These are phyloP conservation scores for Myripristis murdjan DNA, from an alignment of 2,797 vertebrate species.

Conservation along the genomic window DNA sequence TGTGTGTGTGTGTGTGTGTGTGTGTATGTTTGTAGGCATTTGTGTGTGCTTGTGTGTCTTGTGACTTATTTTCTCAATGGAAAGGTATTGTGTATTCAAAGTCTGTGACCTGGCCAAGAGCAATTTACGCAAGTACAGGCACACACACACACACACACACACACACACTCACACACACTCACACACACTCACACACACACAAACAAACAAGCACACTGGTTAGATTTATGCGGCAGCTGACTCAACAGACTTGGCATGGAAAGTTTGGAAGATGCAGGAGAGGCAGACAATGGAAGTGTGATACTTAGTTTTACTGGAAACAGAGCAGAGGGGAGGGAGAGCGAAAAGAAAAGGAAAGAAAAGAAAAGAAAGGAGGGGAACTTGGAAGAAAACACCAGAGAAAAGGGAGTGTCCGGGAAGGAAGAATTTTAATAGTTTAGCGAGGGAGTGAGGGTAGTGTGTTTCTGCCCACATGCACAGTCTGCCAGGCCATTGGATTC, in stretches of 20 bases:
- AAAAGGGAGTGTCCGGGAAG: conserved; percentile 21
- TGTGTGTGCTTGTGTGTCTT: conserved; percentile 26
- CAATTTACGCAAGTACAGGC: no score
- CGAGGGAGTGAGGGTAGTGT: conserved; percentile 34
- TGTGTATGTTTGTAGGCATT: no score
- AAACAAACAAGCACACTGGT: no score
- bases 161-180: conserved; percentile 17
- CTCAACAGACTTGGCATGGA: conserved; percentile 61
- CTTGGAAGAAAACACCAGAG: conserved; percentile 14
- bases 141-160: not conserved
- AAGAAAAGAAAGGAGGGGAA: conserved; percentile 13
- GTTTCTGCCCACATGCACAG: conserved; percentile 29
- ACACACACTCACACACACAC: conserved; percentile 5
- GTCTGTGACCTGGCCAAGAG: conserved; percentile 45
- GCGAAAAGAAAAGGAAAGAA: conserved; percentile 1
- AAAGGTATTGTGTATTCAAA: conserved; percentile 50
- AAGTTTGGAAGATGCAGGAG: conserved; percentile 43
- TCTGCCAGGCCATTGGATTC: not conserved
- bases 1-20: no score
- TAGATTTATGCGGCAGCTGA: conserved; percentile 56
- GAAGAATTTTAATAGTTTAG: conserved; percentile 43
- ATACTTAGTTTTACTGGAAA: conserved; percentile 61
- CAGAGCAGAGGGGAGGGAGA: conserved; percentile 20
- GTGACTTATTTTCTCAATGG: conserved; percentile 51
- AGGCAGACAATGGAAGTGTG: conserved; percentile 52